phyloP scores from a whole-genome alignment of 2,113 vertebrate species.

The Myrmecobius fasciatus region DNA sequence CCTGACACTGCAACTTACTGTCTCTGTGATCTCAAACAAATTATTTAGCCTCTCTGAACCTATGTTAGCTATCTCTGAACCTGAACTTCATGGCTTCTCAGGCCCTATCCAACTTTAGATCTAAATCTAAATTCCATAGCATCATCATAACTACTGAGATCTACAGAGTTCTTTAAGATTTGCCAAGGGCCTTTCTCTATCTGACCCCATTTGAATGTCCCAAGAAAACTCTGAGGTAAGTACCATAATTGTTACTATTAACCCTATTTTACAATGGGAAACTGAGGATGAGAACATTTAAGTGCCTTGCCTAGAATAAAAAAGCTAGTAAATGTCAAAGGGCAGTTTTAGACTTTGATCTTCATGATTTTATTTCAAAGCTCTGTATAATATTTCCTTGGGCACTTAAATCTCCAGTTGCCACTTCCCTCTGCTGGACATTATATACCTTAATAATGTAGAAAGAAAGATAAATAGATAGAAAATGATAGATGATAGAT shows the following conservation, averaged over 20 bases:
- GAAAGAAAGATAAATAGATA: background rate
- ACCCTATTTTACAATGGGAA: background rate
- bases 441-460: background rate
- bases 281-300: background rate
- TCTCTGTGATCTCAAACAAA: background rate
- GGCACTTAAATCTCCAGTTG: background rate
- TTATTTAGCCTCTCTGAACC: background rate
- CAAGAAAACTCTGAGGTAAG: background rate
- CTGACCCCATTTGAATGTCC: background rate
- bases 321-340: background rate
- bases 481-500: background rate
- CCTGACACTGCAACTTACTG: background rate
- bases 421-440: background rate
- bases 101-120: background rate
- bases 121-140: background rate
- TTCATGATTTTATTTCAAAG: background rate
- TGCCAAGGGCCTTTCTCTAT: background rate
- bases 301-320: background rate
- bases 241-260: background rate
- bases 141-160: background rate
- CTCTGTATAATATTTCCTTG: background rate
- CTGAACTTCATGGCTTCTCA: background rate
- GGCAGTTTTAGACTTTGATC: background rate
- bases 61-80: too few relatives aligned
- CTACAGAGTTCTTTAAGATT: background rate